Conservation (phyloP, 2,888 invertebrate species). For the Eristalis intricaria region DNA sequence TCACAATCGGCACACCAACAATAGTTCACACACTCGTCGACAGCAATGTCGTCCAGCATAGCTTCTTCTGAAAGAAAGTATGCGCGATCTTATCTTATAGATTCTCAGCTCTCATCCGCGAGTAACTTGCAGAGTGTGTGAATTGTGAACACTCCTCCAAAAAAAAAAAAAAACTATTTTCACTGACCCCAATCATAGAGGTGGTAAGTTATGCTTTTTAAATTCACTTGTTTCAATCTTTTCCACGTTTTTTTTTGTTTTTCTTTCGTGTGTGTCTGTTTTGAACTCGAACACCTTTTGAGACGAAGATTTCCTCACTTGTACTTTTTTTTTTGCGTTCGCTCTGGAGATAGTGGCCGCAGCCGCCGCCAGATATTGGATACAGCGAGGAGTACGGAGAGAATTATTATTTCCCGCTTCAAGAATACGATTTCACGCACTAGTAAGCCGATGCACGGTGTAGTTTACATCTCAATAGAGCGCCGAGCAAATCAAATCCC, state of each 20-base stretch:
- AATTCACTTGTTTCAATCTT: conserved; percentile 22
- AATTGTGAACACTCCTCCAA: background rate
- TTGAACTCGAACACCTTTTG: conserved; percentile 26
- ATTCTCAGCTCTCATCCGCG: background rate
- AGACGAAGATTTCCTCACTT: conserved; percentile 24
- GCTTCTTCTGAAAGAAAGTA: conserved; percentile 47
- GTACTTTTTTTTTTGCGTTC: conserved; percentile 26
- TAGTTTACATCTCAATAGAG: conserved; percentile 40
- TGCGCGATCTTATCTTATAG: conserved; percentile 47
- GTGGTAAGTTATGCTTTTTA: conserved; percentile 63
- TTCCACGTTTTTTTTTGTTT: background rate
- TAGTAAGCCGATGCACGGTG: conserved; percentile 20
- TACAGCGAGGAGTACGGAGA: background rate
- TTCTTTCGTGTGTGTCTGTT: background rate
- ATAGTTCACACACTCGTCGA: conserved; percentile 11
- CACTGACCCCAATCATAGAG: conserved; percentile 79
- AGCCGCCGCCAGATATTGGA: background rate
- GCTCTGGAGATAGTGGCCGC: background rate
- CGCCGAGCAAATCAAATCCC: conserved; percentile 32
- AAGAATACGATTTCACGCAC: conserved; percentile 69
- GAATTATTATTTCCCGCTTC: conserved; percentile 62
- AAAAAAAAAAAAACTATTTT: conserved; percentile 75
- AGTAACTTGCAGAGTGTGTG: background rate
- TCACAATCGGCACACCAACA: conserved; percentile 13
- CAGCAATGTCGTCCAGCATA: conserved; percentile 29